These are phyloP conservation scores for Papilio dardanus DNA, from an alignment of 1,140 invertebrate genomes.

Conservation along the genomic window DNA sequence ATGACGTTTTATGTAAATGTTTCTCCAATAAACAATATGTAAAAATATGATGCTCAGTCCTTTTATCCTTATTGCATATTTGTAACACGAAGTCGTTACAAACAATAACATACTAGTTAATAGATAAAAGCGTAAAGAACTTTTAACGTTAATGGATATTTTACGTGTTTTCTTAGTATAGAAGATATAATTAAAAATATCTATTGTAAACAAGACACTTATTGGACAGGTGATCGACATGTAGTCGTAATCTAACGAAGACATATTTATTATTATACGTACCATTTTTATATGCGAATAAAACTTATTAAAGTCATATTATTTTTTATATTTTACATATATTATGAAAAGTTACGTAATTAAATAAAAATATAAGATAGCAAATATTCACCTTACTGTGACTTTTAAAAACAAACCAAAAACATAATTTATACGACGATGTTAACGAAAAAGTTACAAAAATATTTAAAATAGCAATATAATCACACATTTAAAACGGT, in stretches of 20 bases:
- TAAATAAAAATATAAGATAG: too few species aligned
- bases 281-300: too few species aligned
- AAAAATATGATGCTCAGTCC: not conserved
- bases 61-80: not conserved
- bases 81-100: not conserved
- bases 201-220: not conserved
- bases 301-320: too few species aligned
- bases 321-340: too few species aligned
- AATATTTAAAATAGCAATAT: not conserved
- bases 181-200: not conserved
- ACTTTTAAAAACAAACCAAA: not conserved
- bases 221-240: not conserved
- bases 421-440: not conserved
- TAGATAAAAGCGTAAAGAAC: constrained; percentile 15
- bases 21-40: too few species aligned
- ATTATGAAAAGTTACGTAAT: too few species aligned
- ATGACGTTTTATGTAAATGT: too few species aligned
- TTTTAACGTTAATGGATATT: not conserved
- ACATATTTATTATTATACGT: too few species aligned
- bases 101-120: not conserved
- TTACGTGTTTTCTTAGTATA: not conserved
- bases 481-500: not conserved
- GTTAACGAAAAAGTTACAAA: not conserved
- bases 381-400: too few species aligned
- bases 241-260: too few species aligned